Base-by-base conservation (phyloP, 2,113 vertebrate genomes). In the Mandrillus leucophaeus region DNA sequence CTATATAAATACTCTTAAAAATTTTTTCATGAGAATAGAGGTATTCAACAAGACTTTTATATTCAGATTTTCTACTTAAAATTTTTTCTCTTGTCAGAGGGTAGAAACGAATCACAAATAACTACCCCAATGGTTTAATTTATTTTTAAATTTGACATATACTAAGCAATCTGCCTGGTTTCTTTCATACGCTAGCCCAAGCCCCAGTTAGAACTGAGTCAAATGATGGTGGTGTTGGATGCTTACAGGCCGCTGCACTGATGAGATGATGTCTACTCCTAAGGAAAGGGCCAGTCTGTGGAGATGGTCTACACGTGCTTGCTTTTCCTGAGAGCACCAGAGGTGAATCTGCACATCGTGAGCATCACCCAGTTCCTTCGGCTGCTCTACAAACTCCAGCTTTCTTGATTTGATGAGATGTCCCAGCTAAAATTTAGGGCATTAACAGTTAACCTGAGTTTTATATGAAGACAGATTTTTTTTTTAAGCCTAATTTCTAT, bases 261-360 rank as follows among this genome's bases (percentile, higher is more conserved):
- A 98, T 98, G 99, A 99, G 98, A 99, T 98, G 98, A 99, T 85
- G 96, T 99, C 98, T 90, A 98, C 97, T 93, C 98, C 99, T 82
- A 99, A 98, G 1, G 98, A 97, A 87, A 99, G 96, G 25, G 98
- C 98, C 30, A 99, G 98, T 43, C 97, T 98, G 25, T 99, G 98
- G 0, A 99, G 98, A 94, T 97, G 98, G 55, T 98, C 98, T 50
- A 99, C 93, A 23, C 97, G 98, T 10, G 98, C 95, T 81, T 99
- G 98, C 73, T 99, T 98, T 78, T 99, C 98, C 94, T 97, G 99
- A 92, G 95, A 97, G 81, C 91, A 98, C 52, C 70, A 88, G 80
- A 99, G 98, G n/a, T 97, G 98, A 45, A 97, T 90, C 96, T 98
- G 97, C 89, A 97, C 98, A 50, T 93, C 75, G 1, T 93, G 93